Evolutionary conservation across 23 tunicate species (phyloP).

Genomic region (Trididemnum clinides): DNA sequence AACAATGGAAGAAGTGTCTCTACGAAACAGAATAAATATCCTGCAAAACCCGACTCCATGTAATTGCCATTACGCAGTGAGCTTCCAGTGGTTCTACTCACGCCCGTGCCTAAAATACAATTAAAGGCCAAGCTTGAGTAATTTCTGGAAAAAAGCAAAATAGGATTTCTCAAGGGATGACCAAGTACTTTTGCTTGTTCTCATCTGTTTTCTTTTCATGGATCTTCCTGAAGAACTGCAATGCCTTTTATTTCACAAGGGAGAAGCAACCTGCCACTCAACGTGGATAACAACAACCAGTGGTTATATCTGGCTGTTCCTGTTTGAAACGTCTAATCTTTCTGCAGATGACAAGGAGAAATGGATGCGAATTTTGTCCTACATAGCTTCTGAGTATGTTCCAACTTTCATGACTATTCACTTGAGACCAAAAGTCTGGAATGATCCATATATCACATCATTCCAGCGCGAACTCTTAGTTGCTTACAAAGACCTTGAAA

Average conservation of each 20-base stretch:
- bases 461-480: not conserved
- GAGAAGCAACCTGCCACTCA: not conserved
- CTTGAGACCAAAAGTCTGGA: not conserved
- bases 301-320: not conserved
- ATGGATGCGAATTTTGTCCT: not conserved
- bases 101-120: no score
- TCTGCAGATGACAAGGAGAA: not conserved
- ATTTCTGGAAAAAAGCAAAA: no score
- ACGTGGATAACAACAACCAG: no score
- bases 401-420: no score
- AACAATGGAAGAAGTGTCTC: not conserved
- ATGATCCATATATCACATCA: not conserved
- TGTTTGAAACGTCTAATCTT: not conserved
- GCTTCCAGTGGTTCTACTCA: no score
- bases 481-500: no score
- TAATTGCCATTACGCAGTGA: no score
- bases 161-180: not conserved
- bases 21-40: not conserved
- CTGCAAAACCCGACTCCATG: constrained; percentile 15
- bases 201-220: not conserved
- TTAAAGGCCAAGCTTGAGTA: no score
- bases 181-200: not conserved
- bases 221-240: no score
- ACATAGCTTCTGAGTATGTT: no score
- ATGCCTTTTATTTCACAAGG: not conserved